A percentile compares a stretch with the other conserved stretches of the same genome.
phyloP scores from a whole-genome alignment of 2,888 invertebrate species.

The Plusia festucae region DNA sequence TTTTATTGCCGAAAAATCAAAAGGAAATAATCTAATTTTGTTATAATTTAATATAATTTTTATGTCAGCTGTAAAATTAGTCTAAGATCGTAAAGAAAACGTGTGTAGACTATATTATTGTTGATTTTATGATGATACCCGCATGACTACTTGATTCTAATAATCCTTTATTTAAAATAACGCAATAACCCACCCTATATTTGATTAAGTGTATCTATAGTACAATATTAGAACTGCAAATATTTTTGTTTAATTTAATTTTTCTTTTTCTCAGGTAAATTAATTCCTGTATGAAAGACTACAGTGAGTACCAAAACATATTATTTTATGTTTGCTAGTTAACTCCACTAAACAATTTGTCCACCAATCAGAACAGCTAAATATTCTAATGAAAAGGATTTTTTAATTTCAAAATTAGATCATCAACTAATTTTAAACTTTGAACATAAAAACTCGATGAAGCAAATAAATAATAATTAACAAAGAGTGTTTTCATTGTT shows the following conservation, averaged over 20 bases:
- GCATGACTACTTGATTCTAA: conserved; percentile 65
- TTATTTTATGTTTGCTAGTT: conserved; percentile 44
- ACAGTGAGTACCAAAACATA: conserved; percentile 63
- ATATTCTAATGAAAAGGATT: background rate
- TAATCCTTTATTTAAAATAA: conserved; percentile 56
- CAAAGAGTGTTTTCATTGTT: too few relatives aligned
- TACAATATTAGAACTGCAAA: conserved; percentile 3
- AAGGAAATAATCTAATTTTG: conserved; percentile 44
- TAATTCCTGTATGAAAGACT: conserved; percentile 59
- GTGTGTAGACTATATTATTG: conserved; percentile 72
- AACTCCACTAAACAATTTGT: conserved; percentile 2
- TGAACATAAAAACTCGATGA: background rate
- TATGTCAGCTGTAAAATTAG: conserved; percentile 77
- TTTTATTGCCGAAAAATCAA: conserved; percentile 40
- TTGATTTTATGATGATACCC: conserved; percentile 79
- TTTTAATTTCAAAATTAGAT: background rate
- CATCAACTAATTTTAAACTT: background rate
- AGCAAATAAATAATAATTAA: background rate
- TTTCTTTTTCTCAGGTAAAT: conserved; percentile 72
- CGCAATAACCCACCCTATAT: conserved; percentile 32
- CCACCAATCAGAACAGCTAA: background rate
- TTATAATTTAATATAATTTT: conserved; percentile 74
- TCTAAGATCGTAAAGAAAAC: conserved; percentile 75
- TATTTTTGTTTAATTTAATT: conserved; percentile 11
- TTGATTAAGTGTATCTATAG: conserved; percentile 21